Percentiles rank a stretch among this genome's conserved stretches.
phyloP scores from a whole-genome alignment of 2,113 vertebrate genomes.

The Saccopteryx bilineata region DNA sequence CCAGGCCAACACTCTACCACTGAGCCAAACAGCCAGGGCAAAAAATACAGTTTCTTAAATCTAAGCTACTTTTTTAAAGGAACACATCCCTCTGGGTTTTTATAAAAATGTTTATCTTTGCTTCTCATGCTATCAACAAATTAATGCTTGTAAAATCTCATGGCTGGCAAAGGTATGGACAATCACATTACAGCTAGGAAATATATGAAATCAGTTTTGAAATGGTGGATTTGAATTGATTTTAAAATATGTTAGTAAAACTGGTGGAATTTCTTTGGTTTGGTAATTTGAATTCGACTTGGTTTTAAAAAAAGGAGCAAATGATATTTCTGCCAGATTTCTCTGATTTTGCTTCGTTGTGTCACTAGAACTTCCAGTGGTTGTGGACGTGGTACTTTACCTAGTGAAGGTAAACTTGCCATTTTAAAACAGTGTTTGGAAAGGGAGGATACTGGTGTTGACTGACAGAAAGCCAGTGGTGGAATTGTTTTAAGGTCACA shows the following conservation, averaged over 20 bases:
- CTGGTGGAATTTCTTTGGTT: conserved; percentile 52
- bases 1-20: too few species aligned
- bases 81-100: background rate
- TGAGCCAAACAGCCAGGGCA: too few species aligned
- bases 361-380: background rate
- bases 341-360: conserved; percentile 50
- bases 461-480: background rate
- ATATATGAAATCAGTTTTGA: conserved; percentile 21
- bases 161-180: background rate
- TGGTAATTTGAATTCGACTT: conserved; percentile 57
- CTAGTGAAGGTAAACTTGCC: conserved; percentile 57
- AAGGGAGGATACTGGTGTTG: background rate
- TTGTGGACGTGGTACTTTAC: conserved; percentile 32
- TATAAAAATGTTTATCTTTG: conserved; percentile 39
- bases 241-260: conserved; percentile 39
- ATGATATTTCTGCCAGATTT: background rate
- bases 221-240: conserved; percentile 27
- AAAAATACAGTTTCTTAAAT: background rate
- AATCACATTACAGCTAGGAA: conserved; percentile 55
- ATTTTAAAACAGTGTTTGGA: conserved; percentile 37
- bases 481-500: background rate
- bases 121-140: conserved; percentile 40
- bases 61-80: conserved; percentile 16
- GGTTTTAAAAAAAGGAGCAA: conserved; percentile 47
- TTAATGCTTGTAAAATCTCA: conserved; percentile 42